A percentile compares a stretch with the other conserved stretches of the same genome.
phyloP scores from a whole-genome alignment of 2,888 invertebrate genomes.

The Lasioglossum calceatum region DNA sequence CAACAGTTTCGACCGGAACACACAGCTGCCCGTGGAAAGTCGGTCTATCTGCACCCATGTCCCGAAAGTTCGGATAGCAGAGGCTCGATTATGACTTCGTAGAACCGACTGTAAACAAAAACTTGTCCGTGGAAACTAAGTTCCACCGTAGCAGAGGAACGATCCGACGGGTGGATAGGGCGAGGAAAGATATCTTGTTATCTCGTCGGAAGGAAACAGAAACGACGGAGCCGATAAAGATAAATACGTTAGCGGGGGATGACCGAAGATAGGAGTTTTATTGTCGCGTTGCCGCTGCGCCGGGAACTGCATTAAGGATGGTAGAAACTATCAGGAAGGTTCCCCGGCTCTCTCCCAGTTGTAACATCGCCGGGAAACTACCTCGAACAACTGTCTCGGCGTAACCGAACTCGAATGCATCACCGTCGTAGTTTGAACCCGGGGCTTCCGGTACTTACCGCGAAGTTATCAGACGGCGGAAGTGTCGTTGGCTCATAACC shows the following conservation, averaged over 20 bases:
- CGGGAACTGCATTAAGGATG: conserved; percentile 55
- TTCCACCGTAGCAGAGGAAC: background rate
- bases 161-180: background rate
- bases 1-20: background rate
- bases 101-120: background rate
- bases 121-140: background rate
- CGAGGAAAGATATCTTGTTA: background rate
- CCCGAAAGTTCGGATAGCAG: background rate
- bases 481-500: conserved; percentile 69
- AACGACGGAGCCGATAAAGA: conserved; percentile 8
- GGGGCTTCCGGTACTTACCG: conserved; percentile 62
- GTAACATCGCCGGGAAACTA: conserved; percentile 57
- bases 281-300: conserved; percentile 22
- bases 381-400: conserved; percentile 64
- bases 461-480: conserved; percentile 66
- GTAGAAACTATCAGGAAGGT: conserved; percentile 49
- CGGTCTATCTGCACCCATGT: background rate
- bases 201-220: background rate
- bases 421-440: conserved; percentile 60
- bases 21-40: background rate
- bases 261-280: conserved; percentile 37
- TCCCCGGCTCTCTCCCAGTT: conserved; percentile 30
- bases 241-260: conserved; percentile 17
- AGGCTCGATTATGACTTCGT: background rate
- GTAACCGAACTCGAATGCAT: conserved; percentile 67